Evolutionary conservation across 2,797 vertebrate species (phyloP), one percentile per base, ranked within the genome.

Genomic region (Parauchenoglanis punctatus): DNA sequence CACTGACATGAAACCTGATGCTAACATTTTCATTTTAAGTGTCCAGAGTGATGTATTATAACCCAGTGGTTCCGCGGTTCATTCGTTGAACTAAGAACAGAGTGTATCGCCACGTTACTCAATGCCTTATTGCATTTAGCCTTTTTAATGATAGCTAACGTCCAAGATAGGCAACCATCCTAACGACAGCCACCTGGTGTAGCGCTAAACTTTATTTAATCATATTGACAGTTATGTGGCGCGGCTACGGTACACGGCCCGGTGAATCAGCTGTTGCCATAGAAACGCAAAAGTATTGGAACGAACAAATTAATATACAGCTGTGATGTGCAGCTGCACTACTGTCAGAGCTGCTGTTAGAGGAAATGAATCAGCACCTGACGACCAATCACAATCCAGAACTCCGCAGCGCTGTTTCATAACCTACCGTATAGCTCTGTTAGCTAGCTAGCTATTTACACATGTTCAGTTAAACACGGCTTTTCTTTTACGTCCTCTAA

Each of bases 1-100:
- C 28, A 3, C 28, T 25, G 54, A 18, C 28, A 7, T 40, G 83
- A 72, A 84, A 70, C 67, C 83, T 35, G 83, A 84, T 72, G 49
- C 83, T 72, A 72, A 56, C 31, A 10, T 58, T 72, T 56, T 84
- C 52, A 56, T 31, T 84, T 54, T 25, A 23, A 56, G 20, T 7
- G 49, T 68, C 82, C 17, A 13, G 52, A 56, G 28, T 83, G 63
- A 35, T 56, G 82, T 23, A 13, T 70, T 54, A 70, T 31, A 52
- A 31, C 81, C 20, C 40, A 2, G n/a, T 15, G 49, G 6, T 73
- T 46, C 40, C 70, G 40, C 6, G 1, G 73, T 49, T 76, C 46
- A n/a, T 52, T 54, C 13, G 49, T 46, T 76, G 46, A 35, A 59
- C 13, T 3, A 46, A 28, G 35, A 49, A 49, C 28, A 52, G 63